Base-by-base conservation (phyloP, 1,140 invertebrate genomes). In the Caerostris darwini region DNA sequence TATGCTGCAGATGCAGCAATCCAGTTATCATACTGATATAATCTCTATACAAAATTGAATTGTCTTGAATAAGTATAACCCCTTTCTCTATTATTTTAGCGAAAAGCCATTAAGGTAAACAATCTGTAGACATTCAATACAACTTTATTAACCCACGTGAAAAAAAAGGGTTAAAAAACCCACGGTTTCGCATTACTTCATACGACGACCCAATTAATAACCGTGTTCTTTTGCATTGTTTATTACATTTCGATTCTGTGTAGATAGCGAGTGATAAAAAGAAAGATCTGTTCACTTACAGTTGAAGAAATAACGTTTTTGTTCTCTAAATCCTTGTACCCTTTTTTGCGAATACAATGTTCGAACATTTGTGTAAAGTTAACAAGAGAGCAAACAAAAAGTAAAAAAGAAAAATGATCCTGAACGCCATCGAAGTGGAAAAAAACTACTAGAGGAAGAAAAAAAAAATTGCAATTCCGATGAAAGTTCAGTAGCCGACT, bases 401-500 rank as follows among this genome's bases (percentile, higher is more conserved):
- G n/a, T 1, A 61, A 34, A 34, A 87, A 87, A 87, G 34, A 64
- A 87, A 87, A 87, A 61, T 61, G 58, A 59, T 87, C 19, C 50
- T 53, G 64, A 89, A 89, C 64, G n/a, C 87, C 87, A 12, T 14
- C 53, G 61, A 89, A 89, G 61, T 89, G 87, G 87, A 71, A 71
- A 71, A n/a, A 87, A 87, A 87, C 85, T 59, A 61, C 34, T 58
- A 58, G 58, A 19, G 58, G 58, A 58, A 77, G 64, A 58, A 69
- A 89, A 87, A 61, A 69, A 19, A 57, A 85, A 85, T 12, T 56
- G 64, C 64, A 89, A 89, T 89, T 89, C 87, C 87, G 87, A 89
- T 89, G 87, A 89, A 89, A 89, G 87, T 89, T 89, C 87, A 89
- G 87, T 89, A 89, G 87, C 64, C 87, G 87, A 53, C 87, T 69